These are phyloP conservation scores for Drosophila kanapiae DNA, from an alignment of 1,140 invertebrate species.

Conservation along the genomic window DNA sequence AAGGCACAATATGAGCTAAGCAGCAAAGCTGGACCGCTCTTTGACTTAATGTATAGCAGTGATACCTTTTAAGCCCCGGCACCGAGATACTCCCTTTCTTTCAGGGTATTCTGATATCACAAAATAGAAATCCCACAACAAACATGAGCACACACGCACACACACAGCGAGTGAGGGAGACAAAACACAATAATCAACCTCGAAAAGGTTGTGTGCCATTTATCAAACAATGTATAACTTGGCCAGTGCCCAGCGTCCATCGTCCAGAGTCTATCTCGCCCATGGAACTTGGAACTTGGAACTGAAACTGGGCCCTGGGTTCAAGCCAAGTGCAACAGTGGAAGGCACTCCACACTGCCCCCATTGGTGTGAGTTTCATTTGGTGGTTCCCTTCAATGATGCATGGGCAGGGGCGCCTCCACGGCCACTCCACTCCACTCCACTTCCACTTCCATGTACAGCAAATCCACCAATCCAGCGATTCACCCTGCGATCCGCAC, in stretches of 20 bases:
- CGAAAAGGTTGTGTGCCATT: constrained; percentile 83
- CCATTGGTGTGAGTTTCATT: constrained; percentile 75
- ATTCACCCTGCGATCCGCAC: constrained; percentile 39
- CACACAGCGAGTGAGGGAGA: constrained; percentile 37
- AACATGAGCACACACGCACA: constrained; percentile 28
- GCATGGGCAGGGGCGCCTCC: constrained; percentile 63
- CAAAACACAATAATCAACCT: constrained; percentile 84
- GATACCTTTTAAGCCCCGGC: too few species aligned
- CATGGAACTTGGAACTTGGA: constrained; percentile 35
- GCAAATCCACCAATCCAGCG: constrained; percentile 20
- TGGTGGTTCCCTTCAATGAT: constrained; percentile 53
- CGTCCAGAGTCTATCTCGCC: constrained; percentile 5
- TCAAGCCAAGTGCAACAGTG: constrained; percentile 17
- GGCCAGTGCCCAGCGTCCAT: constrained; percentile 47
- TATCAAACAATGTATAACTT: constrained; percentile 83
- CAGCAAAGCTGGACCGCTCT: too few species aligned
- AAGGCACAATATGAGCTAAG: too few species aligned
- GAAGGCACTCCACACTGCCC: constrained; percentile 37
- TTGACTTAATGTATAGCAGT: neutral
- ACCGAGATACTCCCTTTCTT: neutral
- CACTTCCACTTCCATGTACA: constrained; percentile 11
- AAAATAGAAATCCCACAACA: constrained; percentile 76
- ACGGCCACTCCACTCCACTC: neutral
- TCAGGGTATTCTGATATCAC: constrained; percentile 47
- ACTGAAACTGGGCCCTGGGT: constrained; percentile 40